phyloP scores from a whole-genome alignment of 2,888 invertebrate species.

The Caenorhabditis panamensis region DNA sequence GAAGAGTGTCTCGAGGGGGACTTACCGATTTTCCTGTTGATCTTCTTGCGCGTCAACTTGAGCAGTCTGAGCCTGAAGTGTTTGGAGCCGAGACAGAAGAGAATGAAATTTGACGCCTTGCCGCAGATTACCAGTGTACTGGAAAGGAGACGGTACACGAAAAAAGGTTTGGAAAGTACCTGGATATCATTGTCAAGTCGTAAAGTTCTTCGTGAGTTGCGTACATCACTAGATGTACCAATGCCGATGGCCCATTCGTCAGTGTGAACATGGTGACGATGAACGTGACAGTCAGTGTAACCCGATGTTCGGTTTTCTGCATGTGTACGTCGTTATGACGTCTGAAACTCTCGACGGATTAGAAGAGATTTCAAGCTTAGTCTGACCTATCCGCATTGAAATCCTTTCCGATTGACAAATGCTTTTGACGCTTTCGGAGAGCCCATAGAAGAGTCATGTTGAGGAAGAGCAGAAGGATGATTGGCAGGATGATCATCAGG shows the following conservation, averaged over 20 bases:
- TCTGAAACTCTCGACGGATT: slow-evolving; percentile 43
- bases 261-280: slow-evolving; percentile 80
- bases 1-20: neutral
- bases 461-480: slow-evolving; percentile 76
- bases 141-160: no score
- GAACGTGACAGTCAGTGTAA: slow-evolving; percentile 79
- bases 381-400: slow-evolving; percentile 47
- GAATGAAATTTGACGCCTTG: slow-evolving; percentile 80
- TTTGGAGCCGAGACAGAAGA: slow-evolving; percentile 80
- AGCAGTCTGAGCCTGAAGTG: slow-evolving; percentile 79
- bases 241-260: slow-evolving; percentile 79
- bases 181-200: slow-evolving; percentile 73
- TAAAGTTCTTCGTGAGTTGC: slow-evolving; percentile 64
- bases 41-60: slow-evolving; percentile 76
- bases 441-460: slow-evolving; percentile 77
- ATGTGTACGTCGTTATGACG: slow-evolving; percentile 62
- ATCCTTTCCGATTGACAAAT: slow-evolving; percentile 60
- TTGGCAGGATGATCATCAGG: slow-evolving; percentile 78
- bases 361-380: neutral
- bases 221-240: slow-evolving; percentile 69
- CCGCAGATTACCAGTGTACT: slow-evolving; percentile 79
- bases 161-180: no score
- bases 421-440: slow-evolving; percentile 69
- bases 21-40: slow-evolving; percentile 77
- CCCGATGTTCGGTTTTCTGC: slow-evolving; percentile 79